Base-by-base conservation (phyloP, 2,797 vertebrate species). In the Phalanger gymnotis region DNA sequence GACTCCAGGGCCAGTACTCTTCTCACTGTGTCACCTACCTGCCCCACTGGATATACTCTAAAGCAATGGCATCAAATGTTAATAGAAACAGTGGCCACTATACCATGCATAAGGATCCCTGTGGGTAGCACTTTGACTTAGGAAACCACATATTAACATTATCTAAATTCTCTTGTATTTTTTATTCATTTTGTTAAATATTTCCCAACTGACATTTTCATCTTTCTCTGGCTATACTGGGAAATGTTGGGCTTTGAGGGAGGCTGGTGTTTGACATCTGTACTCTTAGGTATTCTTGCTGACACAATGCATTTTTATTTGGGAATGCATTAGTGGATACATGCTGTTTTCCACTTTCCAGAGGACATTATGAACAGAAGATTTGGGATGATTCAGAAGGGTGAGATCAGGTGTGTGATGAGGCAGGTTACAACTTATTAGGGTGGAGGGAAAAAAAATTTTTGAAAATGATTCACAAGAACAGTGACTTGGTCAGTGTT, bases 371-470 rank as follows among this genome's bases (percentile, higher is more conserved):
- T 93, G 95, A 96, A 94, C 96, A 92, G 58, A 57, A 51, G 81
- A 40, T 73, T 90, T 54, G 53, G 53, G 55, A n/a, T 96, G 97
- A 98, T 92, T 96, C 96, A 97, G 95, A 92, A 87, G 93, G 95
- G 61, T 2, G 90, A 96, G 96, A 96, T 28, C 51, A 14, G 92
- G 91, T 34, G 9, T 96, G 94, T 95, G 54, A 95, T 95, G 55
- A 98, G 96, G 53, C 95, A 96, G 91, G 94, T 96, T 40, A 16
- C 95, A 95, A 96, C 96, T 91, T 55, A 61, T n/a, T 81, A 95
- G 53, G 94, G 95, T 95, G 87, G 93, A 95, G 95, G 13, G 16
- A 94, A 95, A 1, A n/a, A n/a, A 34, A 31, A 19, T 51, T 54
- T 90, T 47, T 53, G 93, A 54, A 57, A 53, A 87, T 34, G 12